Base-by-base conservation (phyloP, 2,113 vertebrate species). In the Sakesphorus luctuosus region DNA sequence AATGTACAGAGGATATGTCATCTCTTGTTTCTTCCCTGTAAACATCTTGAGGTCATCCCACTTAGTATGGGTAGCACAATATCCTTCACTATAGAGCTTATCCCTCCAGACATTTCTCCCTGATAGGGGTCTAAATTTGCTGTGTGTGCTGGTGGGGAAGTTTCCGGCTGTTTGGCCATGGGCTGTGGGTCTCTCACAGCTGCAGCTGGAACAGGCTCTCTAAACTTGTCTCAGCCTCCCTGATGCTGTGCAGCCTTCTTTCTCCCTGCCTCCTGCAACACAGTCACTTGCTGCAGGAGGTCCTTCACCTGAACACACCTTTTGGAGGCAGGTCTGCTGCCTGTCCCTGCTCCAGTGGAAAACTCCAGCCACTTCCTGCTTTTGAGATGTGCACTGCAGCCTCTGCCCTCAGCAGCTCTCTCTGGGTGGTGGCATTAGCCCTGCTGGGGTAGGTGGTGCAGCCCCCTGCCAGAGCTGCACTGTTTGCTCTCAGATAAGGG, bases 1-100 rank as follows among this genome's bases (percentile, higher is more conserved):
- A 40, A 18, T 4, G 1, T 40, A 35, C 1, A 3, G 40, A 67
- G n/a, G 52, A n/a, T 52, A 62, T 63, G 4, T 52, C 1, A 35
- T 77, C 43, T 67, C 7, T 69, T 38, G 10, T 72, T 77, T 28
- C 36, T 72, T 85, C 53, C 24, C 9, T 84, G n/a, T 67, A 68
- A 91, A 56, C 9, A 25, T 43, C 38, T 4, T 33, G n/a, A 58
- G 76, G 52, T 52, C 47, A 36, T 80, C 26, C 9, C 11, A 47
- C 4, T 44, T 53, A 63, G 44, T 8, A 13, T 43, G 44, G 17
- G 26, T 28, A 46, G 33, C 4, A 15, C 47, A 49, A 29, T 49
- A 35, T 65, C 12, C 4, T 65, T 86, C 19, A 16, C 24, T 44
- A 10, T 6, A 69, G 18, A 74, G 15, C 20, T 84, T 71, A 61